Evolutionary conservation across 2,113 vertebrate genomes (phyloP), one percentile per base, ranked within the genome.

Genomic region (Ictalurus furcatus): DNA sequence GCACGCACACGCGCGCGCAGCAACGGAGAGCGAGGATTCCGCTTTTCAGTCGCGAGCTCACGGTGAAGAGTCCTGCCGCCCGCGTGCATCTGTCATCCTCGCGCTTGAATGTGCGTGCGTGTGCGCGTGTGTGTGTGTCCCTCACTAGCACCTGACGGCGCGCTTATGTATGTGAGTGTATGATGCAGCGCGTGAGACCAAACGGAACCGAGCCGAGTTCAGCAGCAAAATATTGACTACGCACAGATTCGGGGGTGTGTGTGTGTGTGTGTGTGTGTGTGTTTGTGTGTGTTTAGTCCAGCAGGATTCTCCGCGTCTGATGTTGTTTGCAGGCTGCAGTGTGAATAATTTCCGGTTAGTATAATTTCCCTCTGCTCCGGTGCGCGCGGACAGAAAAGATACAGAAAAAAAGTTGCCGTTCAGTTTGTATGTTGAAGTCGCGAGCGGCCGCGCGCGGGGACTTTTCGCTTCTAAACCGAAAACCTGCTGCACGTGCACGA

Each of bases 1-100:
- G 81, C 58, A 63, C 19, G 34, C 34, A 30, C 52, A 21, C 28
- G 28, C 84, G 84, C 83, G 40, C 37, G 83, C 83, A 48, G 37
- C 48, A 61, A 67, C 83, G 59, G 59, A 17, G 37, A 14, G 82
- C 59, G 25, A 65, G 59, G 34, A 65, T 84, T 84, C 59, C 82
- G 82, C 34, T 13, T 48, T 48, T 65, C 34, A 48, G 37, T 65
- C 59, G 40, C 61, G 84, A 85, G 84, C 59, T 67, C 40, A 85
- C 63, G 84, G 37, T 21, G 63, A 69, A 69, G 54, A 88, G 74
- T 85, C 69, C 83, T 69, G 59, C 76, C 79, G 87, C 85, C 85
- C 87, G 91, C 90, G 92, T 67, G 90, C 91, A 90, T 93, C 90
- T 90, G 90, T 93, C 93, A 93, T 90, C 88, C 88, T 93, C 91